phyloP scores from a whole-genome alignment of 2,113 vertebrate genomes.

The Chauna torquata region DNA sequence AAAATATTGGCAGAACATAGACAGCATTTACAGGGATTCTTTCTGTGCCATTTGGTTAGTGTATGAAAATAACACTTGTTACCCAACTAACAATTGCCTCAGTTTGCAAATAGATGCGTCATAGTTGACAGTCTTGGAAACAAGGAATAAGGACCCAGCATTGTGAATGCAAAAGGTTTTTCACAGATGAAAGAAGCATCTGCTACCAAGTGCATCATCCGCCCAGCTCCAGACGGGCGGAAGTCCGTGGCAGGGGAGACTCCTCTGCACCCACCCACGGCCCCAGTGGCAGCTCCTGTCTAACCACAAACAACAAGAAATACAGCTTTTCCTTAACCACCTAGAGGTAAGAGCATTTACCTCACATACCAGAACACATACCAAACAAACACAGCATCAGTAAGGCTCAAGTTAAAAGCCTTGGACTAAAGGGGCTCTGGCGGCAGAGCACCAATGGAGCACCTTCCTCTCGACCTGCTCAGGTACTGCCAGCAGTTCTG shows the following conservation, averaged over 20 bases:
- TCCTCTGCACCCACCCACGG: not conserved
- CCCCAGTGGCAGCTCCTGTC: accelerated
- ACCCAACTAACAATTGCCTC: not conserved
- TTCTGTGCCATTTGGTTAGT: not conserved
- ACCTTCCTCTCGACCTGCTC: not conserved
- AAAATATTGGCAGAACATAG: not conserved
- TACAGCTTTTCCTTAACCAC: not conserved
- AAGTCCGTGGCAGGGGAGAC: not conserved
- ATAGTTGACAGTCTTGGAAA: not conserved
- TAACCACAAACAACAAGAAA: not conserved
- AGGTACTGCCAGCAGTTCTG: accelerated
- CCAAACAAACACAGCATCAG: not conserved
- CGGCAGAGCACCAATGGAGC: too few relatives aligned
- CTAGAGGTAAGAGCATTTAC: not conserved
- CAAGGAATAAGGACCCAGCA: not conserved
- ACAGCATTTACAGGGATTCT: not conserved
- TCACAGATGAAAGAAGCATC: not conserved
- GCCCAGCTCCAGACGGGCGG: too few relatives aligned
- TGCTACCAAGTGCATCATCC: not conserved
- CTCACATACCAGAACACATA: not conserved
- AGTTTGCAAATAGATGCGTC: not conserved
- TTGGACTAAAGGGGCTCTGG: not conserved
- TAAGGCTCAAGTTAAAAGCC: not conserved
- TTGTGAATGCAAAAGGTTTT: not conserved
- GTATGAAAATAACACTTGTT: not conserved